phyloP scores from a whole-genome alignment of 2,888 invertebrate species.

The Temnothorax ravouxi region DNA sequence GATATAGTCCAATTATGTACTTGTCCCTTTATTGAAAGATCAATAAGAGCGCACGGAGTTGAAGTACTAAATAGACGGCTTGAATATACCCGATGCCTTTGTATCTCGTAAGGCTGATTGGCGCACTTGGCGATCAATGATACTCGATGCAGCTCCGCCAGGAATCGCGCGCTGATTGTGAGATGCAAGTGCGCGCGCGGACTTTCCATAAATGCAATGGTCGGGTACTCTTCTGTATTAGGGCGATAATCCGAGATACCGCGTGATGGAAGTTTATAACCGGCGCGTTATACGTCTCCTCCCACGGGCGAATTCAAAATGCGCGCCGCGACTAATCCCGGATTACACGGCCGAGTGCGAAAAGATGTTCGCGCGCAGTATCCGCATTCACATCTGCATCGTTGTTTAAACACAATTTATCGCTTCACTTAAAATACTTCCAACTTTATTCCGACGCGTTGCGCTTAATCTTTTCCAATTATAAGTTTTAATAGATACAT shows the following conservation, averaged over 20 bases:
- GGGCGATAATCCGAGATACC: constrained; percentile 47
- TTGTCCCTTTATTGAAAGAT: neutral
- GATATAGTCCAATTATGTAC: neutral
- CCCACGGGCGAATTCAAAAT: constrained; percentile 45
- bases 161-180: neutral
- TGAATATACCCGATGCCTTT: constrained; percentile 4
- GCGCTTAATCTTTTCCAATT: neutral
- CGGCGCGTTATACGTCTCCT: neutral
- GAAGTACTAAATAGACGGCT: neutral
- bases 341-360: constrained; percentile 53
- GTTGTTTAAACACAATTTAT: constrained; percentile 45
- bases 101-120: constrained; percentile 9
- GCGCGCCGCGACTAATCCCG: constrained; percentile 45
- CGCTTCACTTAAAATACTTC: constrained; percentile 6
- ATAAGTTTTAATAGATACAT: neutral
- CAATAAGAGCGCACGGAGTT: constrained; percentile 5
- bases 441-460: neutral
- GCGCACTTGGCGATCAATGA: constrained; percentile 23
- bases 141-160: neutral
- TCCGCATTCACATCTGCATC: constrained; percentile 8
- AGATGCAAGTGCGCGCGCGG: neutral
- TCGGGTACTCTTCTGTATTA: constrained; percentile 41
- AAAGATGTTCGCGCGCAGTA: constrained; percentile 42
- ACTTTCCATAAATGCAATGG: constrained; percentile 22
- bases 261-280: constrained; percentile 43